Conservation (phyloP, 1,140 invertebrate species). For the Thaumetopoea pityocampa region DNA sequence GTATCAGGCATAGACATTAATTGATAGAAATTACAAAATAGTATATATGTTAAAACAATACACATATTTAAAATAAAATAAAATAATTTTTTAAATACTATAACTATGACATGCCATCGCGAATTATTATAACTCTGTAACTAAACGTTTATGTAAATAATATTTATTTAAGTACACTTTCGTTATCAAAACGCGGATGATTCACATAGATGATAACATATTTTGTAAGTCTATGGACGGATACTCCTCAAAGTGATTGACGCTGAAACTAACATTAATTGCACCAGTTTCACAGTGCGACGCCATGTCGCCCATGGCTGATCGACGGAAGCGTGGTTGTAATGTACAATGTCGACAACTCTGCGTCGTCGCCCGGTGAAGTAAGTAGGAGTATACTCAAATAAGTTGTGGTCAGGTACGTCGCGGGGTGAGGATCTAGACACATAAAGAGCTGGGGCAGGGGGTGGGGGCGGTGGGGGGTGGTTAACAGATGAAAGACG, state of each 20-base stretch:
- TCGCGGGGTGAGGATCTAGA: constrained; percentile 73
- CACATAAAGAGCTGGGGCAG: constrained; percentile 75
- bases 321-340: constrained; percentile 65
- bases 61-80: too few relatives aligned
- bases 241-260: constrained; percentile 10
- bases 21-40: too few relatives aligned
- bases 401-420: constrained; percentile 70
- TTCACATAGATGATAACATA: constrained; percentile 1
- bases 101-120: too few relatives aligned
- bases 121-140: constrained; percentile 2
- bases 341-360: constrained; percentile 66
- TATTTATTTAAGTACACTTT: constrained; percentile 8
- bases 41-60: too few relatives aligned
- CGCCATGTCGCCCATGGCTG: constrained; percentile 41
- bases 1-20: too few relatives aligned
- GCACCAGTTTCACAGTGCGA: constrained; percentile 65
- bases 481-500: constrained; percentile 79
- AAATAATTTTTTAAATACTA: too few relatives aligned
- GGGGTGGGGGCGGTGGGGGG: constrained; percentile 69
- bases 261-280: constrained; percentile 23
- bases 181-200: constrained; percentile 13
- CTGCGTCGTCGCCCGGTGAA: constrained; percentile 60
- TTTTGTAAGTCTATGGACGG: constrained; percentile 2
- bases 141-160: too few relatives aligned
- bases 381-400: constrained; percentile 63